Evolutionary conservation across 2,113 vertebrate species (phyloP).

Genomic region (Rattus norvegicus): GRCr8 NC_086020.1:51173001-51173500

Average conservation of each 20-base stretch:
- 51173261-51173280: slow-evolving; percentile 22
- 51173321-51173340: not conserved
- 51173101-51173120: slow-evolving; percentile 2
- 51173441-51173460: not conserved
- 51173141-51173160: not conserved
- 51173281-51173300: slow-evolving; percentile 30
- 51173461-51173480: slow-evolving; percentile 4
- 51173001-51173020: not conserved
- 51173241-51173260: not conserved
- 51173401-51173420: slow-evolving; percentile 37
- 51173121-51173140: not conserved
- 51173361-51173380: slow-evolving; percentile 24
- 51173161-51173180: not conserved
- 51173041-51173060: slow-evolving; percentile 76
- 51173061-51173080: slow-evolving; percentile 76
- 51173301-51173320: slow-evolving; percentile 2
- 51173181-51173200: not conserved
- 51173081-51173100: slow-evolving; percentile 35
- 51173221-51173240: not conserved
- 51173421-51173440: not conserved
- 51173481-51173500: not conserved
- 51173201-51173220: slow-evolving; percentile 39
- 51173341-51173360: not conserved
- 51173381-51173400: not conserved
- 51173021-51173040: slow-evolving; percentile 64